phyloP scores from a whole-genome alignment of 2,113 vertebrate genomes.

The Calidris pugnax region DNA sequence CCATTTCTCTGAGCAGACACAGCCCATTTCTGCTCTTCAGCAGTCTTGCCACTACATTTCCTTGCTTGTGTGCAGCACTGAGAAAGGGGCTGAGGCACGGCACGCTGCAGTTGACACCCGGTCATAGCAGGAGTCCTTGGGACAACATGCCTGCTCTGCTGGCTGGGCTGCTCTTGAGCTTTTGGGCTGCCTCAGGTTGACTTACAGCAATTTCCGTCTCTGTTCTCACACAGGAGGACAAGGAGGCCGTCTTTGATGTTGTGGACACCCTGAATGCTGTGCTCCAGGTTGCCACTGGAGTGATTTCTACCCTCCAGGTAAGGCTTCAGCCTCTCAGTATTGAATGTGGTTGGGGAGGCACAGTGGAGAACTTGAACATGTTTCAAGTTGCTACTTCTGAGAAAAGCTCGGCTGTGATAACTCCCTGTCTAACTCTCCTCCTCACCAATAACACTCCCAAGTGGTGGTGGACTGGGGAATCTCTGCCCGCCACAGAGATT shows the following conservation, averaged over 20 bases:
- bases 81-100: neutral
- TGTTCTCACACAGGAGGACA: neutral
- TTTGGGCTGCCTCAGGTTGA: neutral
- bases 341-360: accelerated
- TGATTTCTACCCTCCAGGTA: constrained; percentile 92
- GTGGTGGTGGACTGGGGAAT: accelerated
- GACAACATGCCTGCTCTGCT: neutral
- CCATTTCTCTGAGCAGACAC: neutral
- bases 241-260: neutral
- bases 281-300: constrained; percentile 66
- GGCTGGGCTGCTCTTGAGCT: neutral
- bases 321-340: neutral
- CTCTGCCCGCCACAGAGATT: neutral
- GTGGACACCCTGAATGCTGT: neutral
- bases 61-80: neutral
- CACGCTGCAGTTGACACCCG: neutral
- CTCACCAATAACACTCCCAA: neutral
- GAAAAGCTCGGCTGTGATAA: neutral
- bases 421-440: neutral
- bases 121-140: neutral
- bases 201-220: neutral
- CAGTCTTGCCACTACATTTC: neutral
- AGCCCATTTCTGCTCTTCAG: accelerated
- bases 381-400: neutral
- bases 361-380: too few relatives aligned